These are phyloP conservation scores for Herpailurus yagouaroundi DNA, from an alignment of 2,113 vertebrate genomes.

Conservation along the genomic window DNA sequence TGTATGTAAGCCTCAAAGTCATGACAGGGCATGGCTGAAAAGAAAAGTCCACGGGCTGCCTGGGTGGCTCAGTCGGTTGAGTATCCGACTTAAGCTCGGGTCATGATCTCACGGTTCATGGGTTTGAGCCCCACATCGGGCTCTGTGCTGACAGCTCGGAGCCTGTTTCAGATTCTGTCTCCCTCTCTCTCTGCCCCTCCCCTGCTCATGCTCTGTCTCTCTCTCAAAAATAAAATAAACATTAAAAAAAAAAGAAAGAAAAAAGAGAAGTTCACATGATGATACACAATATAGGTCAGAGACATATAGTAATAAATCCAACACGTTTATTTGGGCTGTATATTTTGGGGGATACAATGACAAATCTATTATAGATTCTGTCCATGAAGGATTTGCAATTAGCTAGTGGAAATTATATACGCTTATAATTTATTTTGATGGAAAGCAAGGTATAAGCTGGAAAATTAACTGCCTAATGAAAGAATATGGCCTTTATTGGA, in stretches of 20 bases:
- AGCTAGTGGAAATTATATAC: not conserved
- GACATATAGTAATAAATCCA: not conserved
- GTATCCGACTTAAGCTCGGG: too few species aligned
- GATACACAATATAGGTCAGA: not conserved
- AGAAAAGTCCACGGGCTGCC: not conserved
- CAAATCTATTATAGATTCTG: not conserved
- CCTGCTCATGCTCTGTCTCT: too few species aligned
- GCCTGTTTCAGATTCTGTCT: too few species aligned
- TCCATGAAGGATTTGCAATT: not conserved
- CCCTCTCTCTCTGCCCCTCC: too few species aligned
- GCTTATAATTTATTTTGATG: not conserved
- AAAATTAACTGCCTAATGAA: not conserved
- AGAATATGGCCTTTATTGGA: not conserved
- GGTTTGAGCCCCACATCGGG: too few species aligned
- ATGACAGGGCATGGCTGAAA: not conserved
- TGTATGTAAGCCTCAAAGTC: not conserved
- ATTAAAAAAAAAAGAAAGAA: too few species aligned
- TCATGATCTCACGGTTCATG: too few species aligned
- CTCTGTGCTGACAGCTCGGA: too few species aligned
- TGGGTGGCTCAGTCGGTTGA: too few species aligned
- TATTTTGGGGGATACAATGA: not conserved
- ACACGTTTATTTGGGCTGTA: not conserved
- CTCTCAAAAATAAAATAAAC: too few species aligned
- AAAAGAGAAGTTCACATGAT: not conserved
- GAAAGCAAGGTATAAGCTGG: not conserved